Percentiles rank a stretch among this genome's conserved stretches.
Evolutionary conservation across 2,888 invertebrate species (phyloP).

Genomic region (Idaea dimidiata): DNA sequence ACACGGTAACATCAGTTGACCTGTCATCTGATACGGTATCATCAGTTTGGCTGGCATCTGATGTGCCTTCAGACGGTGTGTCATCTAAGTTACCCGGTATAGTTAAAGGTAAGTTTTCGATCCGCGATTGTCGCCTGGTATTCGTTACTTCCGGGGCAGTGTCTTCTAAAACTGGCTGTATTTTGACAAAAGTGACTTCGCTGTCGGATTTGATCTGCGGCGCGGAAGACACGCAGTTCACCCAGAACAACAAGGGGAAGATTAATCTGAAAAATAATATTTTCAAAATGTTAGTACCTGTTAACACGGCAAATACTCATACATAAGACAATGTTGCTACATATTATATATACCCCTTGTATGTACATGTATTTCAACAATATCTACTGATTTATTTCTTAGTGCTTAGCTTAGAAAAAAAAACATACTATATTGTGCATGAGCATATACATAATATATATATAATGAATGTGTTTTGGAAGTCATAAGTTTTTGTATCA

Average conservation of each 20-base stretch:
- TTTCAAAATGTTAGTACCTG: not conserved
- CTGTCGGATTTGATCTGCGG: conserved; percentile 49
- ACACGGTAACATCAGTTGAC: not conserved
- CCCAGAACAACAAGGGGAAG: conserved; percentile 41
- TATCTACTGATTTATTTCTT: no score
- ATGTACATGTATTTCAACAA: no score
- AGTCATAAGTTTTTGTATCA: no score
- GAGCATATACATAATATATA: no score
- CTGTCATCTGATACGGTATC: not conserved
- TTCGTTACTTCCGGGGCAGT: conserved; percentile 14
- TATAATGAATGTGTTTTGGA: no score
- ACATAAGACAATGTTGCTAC: no score
- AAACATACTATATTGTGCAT: no score
- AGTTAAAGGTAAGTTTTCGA: conserved; percentile 48
- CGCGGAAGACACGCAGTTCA: conserved; percentile 40
- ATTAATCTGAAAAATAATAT: conserved; percentile 48
- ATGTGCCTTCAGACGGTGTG: conserved; percentile 9
- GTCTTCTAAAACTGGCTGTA: conserved; percentile 40
- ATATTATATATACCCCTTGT: no score
- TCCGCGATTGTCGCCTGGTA: conserved; percentile 38
- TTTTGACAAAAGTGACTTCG: conserved; percentile 57
- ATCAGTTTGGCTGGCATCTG: not conserved
- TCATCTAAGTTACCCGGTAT: conserved; percentile 32
- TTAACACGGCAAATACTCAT: no score
- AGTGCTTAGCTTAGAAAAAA: no score